Evolutionary conservation across 2,797 vertebrate genomes (phyloP), one percentile per base, ranked within the genome.

Genomic region (Phoxinus dragarum): DNA sequence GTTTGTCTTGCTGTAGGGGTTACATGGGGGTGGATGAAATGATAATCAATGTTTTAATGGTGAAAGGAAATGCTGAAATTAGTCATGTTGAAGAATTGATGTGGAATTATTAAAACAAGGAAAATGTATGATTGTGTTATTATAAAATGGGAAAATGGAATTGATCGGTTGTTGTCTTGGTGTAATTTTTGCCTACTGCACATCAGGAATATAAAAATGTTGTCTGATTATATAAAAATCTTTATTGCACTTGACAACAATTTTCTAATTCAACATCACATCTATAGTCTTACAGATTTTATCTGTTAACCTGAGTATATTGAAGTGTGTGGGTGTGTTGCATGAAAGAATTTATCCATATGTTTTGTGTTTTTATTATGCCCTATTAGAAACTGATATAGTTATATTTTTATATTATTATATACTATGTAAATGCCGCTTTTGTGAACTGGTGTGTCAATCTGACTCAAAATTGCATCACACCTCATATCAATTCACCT

Each of bases 401-500:
- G 31, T 74, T 52, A 3, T 12, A 36, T 34, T 36, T 67, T 36
- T 31, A 19, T 7, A 12, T 12, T 11, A 74, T 56, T 56, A 56
- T 21, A 91, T 89, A 27, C 27, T 27, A 92, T 80, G 77, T 90
- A 88, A 92, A 93, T 91, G 86, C 87, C 47, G 83, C 83, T 67
- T 91, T 69, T 92, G 86, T 89, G 87, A 92, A 89, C 90, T 73
- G 54, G 86, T 92, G 86, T 92, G 88, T 92, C 90, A 88, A 86
- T 90, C 85, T 88, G 88, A 90, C 82, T 87, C 59, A 42, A 64
- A 81, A 71, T 87, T 86, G 88, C 83, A 87, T 84, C 74, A 90
- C 90, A 90, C 91, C 91, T 87, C 84, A 89, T 92, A 89, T 93
- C 93, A 90, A 91, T 93, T 93, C 87, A 90, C 91, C 84, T 93